Conservation (phyloP, 2,888 invertebrate genomes). For the Coenonympha arcania region DNA sequence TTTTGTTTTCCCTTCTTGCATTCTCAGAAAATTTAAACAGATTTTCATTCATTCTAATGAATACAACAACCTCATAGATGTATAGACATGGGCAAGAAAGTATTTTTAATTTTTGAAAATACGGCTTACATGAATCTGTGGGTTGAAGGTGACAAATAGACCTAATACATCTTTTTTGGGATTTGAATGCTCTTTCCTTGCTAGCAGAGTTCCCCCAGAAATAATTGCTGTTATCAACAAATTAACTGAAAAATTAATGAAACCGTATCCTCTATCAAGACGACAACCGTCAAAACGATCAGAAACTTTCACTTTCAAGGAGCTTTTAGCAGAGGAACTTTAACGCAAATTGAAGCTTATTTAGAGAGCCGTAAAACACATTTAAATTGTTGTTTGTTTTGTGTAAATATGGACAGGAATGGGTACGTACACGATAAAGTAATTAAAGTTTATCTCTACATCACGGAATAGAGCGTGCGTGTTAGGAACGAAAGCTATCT, state of each 20-base stretch:
- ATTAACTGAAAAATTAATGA: conserved; percentile 4
- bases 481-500: conserved; percentile 5
- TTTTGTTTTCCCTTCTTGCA: too few species aligned
- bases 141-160: too few species aligned
- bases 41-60: too few species aligned
- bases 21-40: too few species aligned
- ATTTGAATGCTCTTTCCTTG: too few species aligned
- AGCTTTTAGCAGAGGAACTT: background rate
- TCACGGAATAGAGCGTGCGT: conserved; percentile 27
- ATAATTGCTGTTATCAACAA: too few species aligned
- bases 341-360: background rate
- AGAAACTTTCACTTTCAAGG: background rate
- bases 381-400: background rate
- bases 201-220: too few species aligned
- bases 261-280: conserved; percentile 2
- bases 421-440: conserved; percentile 18
- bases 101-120: too few species aligned
- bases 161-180: too few species aligned
- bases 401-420: background rate
- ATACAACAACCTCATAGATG: too few species aligned
- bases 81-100: too few species aligned
- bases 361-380: background rate
- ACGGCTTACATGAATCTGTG: too few species aligned
- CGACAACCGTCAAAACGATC: conserved; percentile 4
- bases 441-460: conserved; percentile 30